Evolutionary conservation across 2,888 invertebrate species (phyloP).

Genomic region (Epistrophella euchroma): DNA sequence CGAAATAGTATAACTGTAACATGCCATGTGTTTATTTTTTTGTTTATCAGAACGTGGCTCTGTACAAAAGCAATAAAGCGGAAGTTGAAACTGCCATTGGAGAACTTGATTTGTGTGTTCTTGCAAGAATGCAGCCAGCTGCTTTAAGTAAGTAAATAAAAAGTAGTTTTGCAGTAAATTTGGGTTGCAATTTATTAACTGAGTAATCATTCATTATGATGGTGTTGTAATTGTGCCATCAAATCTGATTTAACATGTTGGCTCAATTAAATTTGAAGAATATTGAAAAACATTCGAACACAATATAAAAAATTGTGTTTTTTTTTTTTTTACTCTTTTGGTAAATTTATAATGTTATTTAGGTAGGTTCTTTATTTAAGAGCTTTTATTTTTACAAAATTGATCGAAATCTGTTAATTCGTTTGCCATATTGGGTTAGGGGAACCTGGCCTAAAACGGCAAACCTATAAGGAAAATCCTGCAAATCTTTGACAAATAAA

Average conservation of each 20-base stretch:
- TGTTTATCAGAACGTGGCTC: constrained; percentile 49
- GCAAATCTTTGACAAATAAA: no score
- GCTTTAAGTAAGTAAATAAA: no score
- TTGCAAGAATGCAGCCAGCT: constrained; percentile 35
- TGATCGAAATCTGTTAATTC: no score
- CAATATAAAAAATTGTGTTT: no score
- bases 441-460: no score
- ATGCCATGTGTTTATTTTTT: constrained; percentile 39
- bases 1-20: neutral
- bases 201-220: constrained; percentile 15
- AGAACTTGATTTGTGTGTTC: constrained; percentile 32
- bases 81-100: constrained; percentile 45
- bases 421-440: no score
- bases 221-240: neutral
- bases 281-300: neutral
- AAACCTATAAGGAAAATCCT: no score
- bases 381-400: no score
- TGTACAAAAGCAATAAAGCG: constrained; percentile 24
- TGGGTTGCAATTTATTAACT: constrained; percentile 22
- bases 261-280: neutral
- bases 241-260: neutral
- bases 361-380: no score
- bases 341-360: no score
- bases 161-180: neutral
- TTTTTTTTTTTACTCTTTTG: no score